Evolutionary conservation across 2,797 vertebrate species (phyloP), one percentile per base, ranked within the genome.

Genomic region (Molossus molossus): DNA sequence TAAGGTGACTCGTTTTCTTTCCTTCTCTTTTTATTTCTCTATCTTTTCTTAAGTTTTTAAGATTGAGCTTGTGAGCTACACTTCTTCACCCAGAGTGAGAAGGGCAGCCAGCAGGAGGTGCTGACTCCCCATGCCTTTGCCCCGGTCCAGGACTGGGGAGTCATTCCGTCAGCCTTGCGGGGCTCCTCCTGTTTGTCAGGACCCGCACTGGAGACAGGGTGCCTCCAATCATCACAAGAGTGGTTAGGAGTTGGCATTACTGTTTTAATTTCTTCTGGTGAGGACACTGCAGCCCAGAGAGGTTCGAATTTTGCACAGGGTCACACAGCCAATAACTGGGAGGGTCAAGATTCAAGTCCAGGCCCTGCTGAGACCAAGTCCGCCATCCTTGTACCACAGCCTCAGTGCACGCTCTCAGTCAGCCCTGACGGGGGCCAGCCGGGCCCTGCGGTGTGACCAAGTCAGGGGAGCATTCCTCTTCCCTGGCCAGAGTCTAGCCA

Each of bases 1-100:
- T 45, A 62, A 73, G 5, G 6, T 57, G 7, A 3, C 2, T 87
- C 73, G 23, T 50, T 84, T 77, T 83, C 20, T 50, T 72, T 57
- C 6, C 62, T 58, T 77, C 14, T 58, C n/a, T 72, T 67, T 67
- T 62, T 25, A 60, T 69, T 40, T 25, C 8, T 45, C 48, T 79
- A 65, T 55, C 33, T 17, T 77, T 89, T 77, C 48, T 89, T 76
- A 77, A 33, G 29, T 60, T 83, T 58, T 91, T 91, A 84, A 88
- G 62, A 53, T 8, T 50, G 40, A 84, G 8, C 57, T 15, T 65
- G 50, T 40, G 58, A 58, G 55, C 53, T 8, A 18, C 57, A 55
- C 29, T 64, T 75, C 9, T 48, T 76, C 29, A 37, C 14, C 9
- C 25, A 62, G 81, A 48, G 29, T 77, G 37, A 87, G 37, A 80